These are phyloP conservation scores for Limenitis camilla DNA, from an alignment of 2,888 invertebrate species.

Conservation along the genomic window DNA sequence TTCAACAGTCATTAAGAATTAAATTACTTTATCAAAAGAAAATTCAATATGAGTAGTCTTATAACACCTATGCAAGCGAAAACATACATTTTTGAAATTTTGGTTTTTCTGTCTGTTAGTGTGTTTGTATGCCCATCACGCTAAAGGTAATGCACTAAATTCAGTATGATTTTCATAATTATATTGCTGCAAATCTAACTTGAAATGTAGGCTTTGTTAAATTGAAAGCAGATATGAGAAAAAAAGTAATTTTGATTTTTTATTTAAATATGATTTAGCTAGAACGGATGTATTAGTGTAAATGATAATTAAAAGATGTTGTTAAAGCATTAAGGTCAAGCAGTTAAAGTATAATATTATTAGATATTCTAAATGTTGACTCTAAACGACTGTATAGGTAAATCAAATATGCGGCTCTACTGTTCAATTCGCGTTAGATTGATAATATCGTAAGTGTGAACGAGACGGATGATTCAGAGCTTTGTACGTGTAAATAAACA, in stretches of 20 bases:
- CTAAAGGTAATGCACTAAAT: no score
- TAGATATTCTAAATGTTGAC: constrained; percentile 67
- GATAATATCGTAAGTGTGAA: constrained; percentile 72
- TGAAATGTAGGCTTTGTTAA: neutral
- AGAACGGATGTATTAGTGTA: neutral
- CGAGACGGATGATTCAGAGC: constrained; percentile 62
- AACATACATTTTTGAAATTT: no score
- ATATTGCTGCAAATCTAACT: no score
- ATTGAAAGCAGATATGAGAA: neutral
- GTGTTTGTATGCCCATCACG: no score
- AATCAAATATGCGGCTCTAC: constrained; percentile 74
- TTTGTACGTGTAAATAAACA: constrained; percentile 24
- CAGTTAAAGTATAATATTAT: constrained; percentile 55
- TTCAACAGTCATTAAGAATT: no score
- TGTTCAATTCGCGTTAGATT: constrained; percentile 74
- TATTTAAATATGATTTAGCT: no score
- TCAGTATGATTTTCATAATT: no score
- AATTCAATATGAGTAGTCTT: no score
- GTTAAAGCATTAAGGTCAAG: constrained; percentile 48
- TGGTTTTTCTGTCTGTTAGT: no score
- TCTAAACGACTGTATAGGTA: constrained; percentile 74
- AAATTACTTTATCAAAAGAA: no score
- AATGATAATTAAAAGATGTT: constrained; percentile 16
- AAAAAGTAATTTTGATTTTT: no score
- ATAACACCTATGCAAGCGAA: no score